These are phyloP conservation scores for Beaufortia kweichowensis DNA, from an alignment of 2,113 vertebrate species.

Conservation along the genomic window DNA sequence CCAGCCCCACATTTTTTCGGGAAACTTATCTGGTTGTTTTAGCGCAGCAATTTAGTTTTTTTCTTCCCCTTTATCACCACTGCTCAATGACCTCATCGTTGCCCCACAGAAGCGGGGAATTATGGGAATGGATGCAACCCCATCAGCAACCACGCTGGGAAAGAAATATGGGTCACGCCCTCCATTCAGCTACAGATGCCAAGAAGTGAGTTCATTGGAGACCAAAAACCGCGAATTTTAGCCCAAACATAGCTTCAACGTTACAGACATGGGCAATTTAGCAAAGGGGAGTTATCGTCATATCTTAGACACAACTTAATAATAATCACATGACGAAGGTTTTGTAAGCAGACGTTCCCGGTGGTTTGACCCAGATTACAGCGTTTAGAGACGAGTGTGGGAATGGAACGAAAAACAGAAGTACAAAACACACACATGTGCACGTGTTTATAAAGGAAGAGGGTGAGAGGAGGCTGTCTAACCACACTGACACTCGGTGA, in stretches of 20 bases:
- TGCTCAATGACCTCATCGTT: constrained; percentile 36
- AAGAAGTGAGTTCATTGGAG: constrained; percentile 45
- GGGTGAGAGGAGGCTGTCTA: constrained; percentile 43
- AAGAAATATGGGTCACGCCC: constrained; percentile 39
- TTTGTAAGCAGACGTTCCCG: background rate
- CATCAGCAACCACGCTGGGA: constrained; percentile 25
- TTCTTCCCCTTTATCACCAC: constrained; percentile 26
- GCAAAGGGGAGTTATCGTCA: constrained; percentile 33
- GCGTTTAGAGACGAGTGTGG: constrained; percentile 1
- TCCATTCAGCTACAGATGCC: constrained; percentile 31
- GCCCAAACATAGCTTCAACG: constrained; percentile 9
- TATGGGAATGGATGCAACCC: constrained; percentile 22
- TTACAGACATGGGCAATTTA: constrained; percentile 24
- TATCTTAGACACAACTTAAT: constrained; percentile 15
- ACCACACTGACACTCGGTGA: constrained; percentile 49
- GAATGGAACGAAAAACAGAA: constrained; percentile 44
- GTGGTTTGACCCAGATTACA: constrained; percentile 43
- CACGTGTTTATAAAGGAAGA: constrained; percentile 39
- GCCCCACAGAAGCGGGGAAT: constrained; percentile 17
- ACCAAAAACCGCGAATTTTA: constrained; percentile 38
- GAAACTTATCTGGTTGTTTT: constrained; percentile 1
- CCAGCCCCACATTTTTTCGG: constrained; percentile 22
- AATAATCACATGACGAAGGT: background rate
- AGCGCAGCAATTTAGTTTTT: constrained; percentile 8
- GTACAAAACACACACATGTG: constrained; percentile 58